Conservation (phyloP, 2,113 vertebrate genomes). For the Spea bombifrons region DNA sequence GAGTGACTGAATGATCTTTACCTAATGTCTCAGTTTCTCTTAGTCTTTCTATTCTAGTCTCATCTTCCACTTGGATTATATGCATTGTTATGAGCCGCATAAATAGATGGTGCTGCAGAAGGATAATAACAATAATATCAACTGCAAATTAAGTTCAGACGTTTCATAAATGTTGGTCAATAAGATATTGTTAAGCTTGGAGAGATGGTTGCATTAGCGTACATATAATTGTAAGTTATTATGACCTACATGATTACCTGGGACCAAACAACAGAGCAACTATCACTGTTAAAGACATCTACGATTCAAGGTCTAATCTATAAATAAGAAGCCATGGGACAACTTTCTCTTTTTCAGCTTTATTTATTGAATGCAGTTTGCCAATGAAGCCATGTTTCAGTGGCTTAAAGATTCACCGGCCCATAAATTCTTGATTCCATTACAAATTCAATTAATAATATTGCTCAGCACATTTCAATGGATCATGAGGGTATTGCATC, state of each 20-base stretch:
- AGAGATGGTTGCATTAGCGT: too few relatives aligned
- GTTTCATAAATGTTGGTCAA: too few relatives aligned
- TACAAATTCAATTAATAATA: slow-evolving; percentile 6
- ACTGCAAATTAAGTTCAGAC: too few relatives aligned
- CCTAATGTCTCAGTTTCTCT: too few relatives aligned
- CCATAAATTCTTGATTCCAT: slow-evolving; percentile 3
- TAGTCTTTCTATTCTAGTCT: too few relatives aligned
- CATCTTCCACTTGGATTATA: too few relatives aligned
- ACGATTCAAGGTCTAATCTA: slow-evolving; percentile 1
- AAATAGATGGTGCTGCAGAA: too few relatives aligned
- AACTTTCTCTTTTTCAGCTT: background rate
- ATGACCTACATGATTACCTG: background rate
- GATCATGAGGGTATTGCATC: background rate
- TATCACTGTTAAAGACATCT: background rate
- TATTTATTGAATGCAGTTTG: background rate
- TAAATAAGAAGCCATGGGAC: background rate
- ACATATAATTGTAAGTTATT: too few relatives aligned
- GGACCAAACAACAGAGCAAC: background rate
- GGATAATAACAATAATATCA: too few relatives aligned
- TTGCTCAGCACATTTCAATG: background rate
- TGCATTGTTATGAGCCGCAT: too few relatives aligned
- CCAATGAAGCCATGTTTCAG: background rate
- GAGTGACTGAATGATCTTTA: too few relatives aligned
- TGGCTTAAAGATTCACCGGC: background rate
- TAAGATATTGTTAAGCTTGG: too few relatives aligned